These are phyloP conservation scores for Nomada ruficornis DNA, from an alignment of 2,888 invertebrate genomes.

Conservation along the genomic window DNA sequence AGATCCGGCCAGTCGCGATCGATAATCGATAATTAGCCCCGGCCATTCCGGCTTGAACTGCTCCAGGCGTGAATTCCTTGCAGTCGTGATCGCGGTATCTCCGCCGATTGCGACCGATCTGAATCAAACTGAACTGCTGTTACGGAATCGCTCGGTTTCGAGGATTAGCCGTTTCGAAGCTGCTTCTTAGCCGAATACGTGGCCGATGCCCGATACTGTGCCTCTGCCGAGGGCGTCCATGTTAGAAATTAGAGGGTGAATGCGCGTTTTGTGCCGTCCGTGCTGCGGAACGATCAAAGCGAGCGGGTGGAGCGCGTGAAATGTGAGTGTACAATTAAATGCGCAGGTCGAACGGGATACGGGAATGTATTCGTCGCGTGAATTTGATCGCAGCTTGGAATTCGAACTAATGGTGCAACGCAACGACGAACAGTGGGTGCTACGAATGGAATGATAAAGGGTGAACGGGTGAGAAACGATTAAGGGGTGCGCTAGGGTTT, in stretches of 20 bases:
- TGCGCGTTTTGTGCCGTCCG: not conserved
- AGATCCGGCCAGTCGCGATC: conserved; percentile 16
- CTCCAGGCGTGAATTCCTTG: conserved; percentile 36
- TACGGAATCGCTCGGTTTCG: conserved; percentile 6
- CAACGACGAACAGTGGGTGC: not conserved
- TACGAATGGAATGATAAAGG: not conserved
- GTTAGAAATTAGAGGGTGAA: not conserved
- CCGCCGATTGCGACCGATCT: not conserved
- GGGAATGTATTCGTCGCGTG: not conserved
- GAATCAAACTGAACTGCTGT: conserved; percentile 21
- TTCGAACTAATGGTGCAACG: not conserved
- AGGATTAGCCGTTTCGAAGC: not conserved
- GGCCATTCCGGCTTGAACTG: conserved; percentile 6
- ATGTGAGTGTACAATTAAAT: conserved; percentile 5
- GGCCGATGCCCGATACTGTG: too few relatives aligned
- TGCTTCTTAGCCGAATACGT: conserved; percentile 1
- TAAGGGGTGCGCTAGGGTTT: not conserved
- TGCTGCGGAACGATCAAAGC: conserved; percentile 8
- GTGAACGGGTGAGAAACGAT: not conserved
- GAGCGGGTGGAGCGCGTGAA: not conserved
- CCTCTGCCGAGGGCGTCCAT: not conserved
- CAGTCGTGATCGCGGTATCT: conserved; percentile 21
- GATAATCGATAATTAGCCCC: conserved; percentile 54
- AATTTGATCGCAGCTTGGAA: conserved; percentile 16
- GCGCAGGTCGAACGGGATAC: not conserved